phyloP scores from a whole-genome alignment of 2,113 vertebrate species.

The Physeter macrocephalus region DNA sequence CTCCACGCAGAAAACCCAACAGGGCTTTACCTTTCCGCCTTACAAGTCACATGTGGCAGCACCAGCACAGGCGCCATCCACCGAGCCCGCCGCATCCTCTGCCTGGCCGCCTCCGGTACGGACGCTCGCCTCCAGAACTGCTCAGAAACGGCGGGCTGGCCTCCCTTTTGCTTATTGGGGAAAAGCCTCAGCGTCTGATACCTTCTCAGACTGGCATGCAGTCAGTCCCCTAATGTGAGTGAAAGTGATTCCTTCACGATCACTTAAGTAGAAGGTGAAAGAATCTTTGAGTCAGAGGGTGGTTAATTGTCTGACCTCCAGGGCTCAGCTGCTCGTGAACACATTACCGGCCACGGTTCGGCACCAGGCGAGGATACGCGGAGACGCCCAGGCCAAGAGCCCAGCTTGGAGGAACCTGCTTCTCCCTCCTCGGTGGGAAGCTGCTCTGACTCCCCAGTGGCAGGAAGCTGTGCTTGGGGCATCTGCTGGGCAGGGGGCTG shows the following conservation, averaged over 20 bases:
- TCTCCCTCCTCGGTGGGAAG: accelerated
- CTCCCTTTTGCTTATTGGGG: accelerated
- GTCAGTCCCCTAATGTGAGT: background rate
- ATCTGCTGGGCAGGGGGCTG: background rate
- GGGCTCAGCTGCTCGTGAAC: accelerated
- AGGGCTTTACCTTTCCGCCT: too few relatives aligned
- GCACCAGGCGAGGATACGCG: accelerated
- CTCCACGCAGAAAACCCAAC: background rate
- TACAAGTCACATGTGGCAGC: accelerated
- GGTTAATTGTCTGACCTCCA: constrained; percentile 11
- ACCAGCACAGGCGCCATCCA: accelerated
- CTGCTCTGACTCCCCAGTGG: accelerated
- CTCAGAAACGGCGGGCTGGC: accelerated
- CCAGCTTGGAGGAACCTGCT: too few relatives aligned
- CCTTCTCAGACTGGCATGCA: accelerated
- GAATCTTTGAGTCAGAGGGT: background rate
- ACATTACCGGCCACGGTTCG: accelerated
- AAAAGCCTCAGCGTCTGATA: background rate
- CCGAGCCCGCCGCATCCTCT: accelerated
- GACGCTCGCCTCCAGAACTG: accelerated
- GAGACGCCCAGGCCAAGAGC: accelerated
- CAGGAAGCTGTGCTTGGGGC: accelerated
- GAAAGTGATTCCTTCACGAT: background rate
- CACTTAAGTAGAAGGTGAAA: constrained; percentile 42
- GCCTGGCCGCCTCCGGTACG: accelerated